Conservation (phyloP, 2,888 invertebrate genomes). For the Dichetophora obliterata region DNA sequence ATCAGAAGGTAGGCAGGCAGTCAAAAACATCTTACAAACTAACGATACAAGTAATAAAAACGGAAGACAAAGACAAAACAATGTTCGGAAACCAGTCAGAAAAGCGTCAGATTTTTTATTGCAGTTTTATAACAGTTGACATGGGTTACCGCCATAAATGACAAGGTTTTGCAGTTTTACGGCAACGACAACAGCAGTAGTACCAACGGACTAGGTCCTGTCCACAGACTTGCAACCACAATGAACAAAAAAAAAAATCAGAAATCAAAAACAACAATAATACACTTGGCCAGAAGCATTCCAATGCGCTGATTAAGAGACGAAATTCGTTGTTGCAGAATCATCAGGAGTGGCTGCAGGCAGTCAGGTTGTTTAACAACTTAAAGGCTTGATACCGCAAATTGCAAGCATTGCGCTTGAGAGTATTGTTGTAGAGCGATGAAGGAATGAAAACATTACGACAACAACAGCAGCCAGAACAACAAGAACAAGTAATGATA, state of each 20-base stretch:
- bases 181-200: not conserved
- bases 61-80: not conserved
- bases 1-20: not conserved
- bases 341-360: not conserved
- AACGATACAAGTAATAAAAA: not conserved
- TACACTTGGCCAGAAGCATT: conserved; percentile 25
- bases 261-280: conserved; percentile 10
- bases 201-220: not conserved
- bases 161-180: conserved; percentile 21
- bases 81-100: conserved; percentile 13
- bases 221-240: not conserved
- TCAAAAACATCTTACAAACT: not conserved
- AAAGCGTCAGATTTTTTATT: conserved; percentile 38
- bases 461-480: conserved; percentile 7
- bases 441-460: not conserved
- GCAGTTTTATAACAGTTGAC: conserved; percentile 35
- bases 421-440: not conserved
- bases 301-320: conserved; percentile 35
- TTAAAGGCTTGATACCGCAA: not conserved
- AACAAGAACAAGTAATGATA: conserved; percentile 27
- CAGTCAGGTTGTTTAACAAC: not conserved
- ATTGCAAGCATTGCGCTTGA: not conserved
- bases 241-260: not conserved
- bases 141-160: conserved; percentile 38
- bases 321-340: conserved; percentile 11